Base-by-base conservation (phyloP, 2,797 vertebrate species). In the Benthosema pterotum region DNA sequence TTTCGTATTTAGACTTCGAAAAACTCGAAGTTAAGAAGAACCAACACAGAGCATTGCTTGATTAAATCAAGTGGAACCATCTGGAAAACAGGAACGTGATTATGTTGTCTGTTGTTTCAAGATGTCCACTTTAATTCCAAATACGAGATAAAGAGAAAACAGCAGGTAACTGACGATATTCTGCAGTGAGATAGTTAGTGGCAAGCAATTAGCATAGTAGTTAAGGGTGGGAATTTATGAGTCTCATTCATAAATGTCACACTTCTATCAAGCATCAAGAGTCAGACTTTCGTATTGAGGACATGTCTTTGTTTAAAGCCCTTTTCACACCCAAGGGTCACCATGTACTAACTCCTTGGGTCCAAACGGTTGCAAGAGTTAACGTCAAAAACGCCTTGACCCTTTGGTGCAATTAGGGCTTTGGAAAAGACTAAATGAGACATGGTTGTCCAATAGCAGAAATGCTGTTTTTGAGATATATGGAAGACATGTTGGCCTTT, bases 401-500 rank as follows among this genome's bases (percentile, higher is more conserved):
- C n/a, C n/a, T n/a, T n/a, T n/a, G n/a, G n/a, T n/a, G n/a, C n/a
- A n/a, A n/a, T n/a, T n/a, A n/a, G n/a, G n/a, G n/a, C n/a, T n/a
- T n/a, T n/a, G 12, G 16, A 13, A 57, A 45, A 18, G 8, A 57
- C 38, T 17, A 38, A 42, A 13, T 56, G 4, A 16, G 17, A 56
- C 43, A 15, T 1, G 3, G 45, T 46, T 14, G 14, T 56, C 17
- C 12, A 43, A 67, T 65, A 60, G 49, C 19, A 46, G 28, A 78
- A 70, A 52, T 5, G 59, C 61, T 75, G 56, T 67, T 57, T 75
- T 52, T n/a, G 66, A 80, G 52, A n/a, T 62, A 76, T 69, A 72
- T 38, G 82, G 86, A 87, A 89, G 88, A 89, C 88, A 69, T 72
- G 55, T 75, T 65, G 43, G 62, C 72, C 58, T 67, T n/a, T 43